Evolutionary conservation across 2,888 invertebrate genomes (phyloP), one percentile per base, ranked within the genome.

Genomic region (Agonopterix arenella): DNA sequence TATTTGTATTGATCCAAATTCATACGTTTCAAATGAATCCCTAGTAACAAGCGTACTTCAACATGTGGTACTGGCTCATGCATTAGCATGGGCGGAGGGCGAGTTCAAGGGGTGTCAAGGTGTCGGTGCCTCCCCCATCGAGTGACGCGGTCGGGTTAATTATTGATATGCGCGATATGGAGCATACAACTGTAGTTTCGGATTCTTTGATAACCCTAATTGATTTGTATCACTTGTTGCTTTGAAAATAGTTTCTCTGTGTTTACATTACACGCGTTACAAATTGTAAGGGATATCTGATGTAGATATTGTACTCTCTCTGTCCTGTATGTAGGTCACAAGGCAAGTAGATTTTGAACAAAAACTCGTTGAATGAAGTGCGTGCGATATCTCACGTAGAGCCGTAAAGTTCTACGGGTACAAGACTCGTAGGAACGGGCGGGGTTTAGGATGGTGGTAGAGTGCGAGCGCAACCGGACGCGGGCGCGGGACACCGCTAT

Each of bases 21-120:
- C 28, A 28, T 28, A 28, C 42, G 45, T 38, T 51, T 42, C 45
- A 42, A 28, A 48, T 48, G 45, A 46, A 48, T 13, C 43, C 16
- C 47, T 11, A 47, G 28, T 47, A 11, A 47, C n/a, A 9, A 47
- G 41, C 40, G 8, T 7, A 18, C 36, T 46, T 18, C 42, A 48
- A 52, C 52, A 52, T 47, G 46, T 52, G 52, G 52, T 38, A 45
- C 47, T 8, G 42, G 61, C 54, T 42, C n/a, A 16, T n/a, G 28
- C 28, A 28, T 28, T 28, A 28, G 28, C 28, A 28, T 28, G 41
- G 48, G 60, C 46, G 61, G 58, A 51, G 62, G 60, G 60, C 49
- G 61, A 60, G 70, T 69, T 68, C 69, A 67, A 63, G 70, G 76
- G 72, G 70, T 70, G 75, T 72, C 70, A 68, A 71, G 72, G 70